Percentiles rank a stretch among this genome's conserved stretches.
These are phyloP conservation scores for Carassius carassius DNA, from an alignment of 2,113 vertebrate genomes.

Conservation along the genomic window DNA sequence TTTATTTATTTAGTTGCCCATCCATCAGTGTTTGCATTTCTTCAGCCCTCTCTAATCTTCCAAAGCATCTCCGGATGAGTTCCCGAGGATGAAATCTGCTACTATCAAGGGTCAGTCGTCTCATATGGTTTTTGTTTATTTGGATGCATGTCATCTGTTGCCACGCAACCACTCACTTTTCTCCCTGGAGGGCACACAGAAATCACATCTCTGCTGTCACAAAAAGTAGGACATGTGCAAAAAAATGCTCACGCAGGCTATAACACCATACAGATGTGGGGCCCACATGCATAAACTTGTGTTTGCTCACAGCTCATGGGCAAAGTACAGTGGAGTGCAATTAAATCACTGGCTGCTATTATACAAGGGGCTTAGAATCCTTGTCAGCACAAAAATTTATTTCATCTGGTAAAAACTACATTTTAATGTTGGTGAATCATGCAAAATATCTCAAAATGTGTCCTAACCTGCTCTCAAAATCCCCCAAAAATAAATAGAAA, in stretches of 20 bases:
- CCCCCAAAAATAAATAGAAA: neutral
- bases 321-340: neutral
- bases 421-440: neutral
- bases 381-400: neutral
- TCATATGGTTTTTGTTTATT: conserved; percentile 19
- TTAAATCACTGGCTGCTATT: neutral
- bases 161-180: conserved; percentile 23
- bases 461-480: neutral
- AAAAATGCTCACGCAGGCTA: neutral
- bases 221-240: conserved; percentile 17
- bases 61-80: conserved; percentile 11
- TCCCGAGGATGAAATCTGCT: neutral
- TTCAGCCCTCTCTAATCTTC: conserved; percentile 35
- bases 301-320: neutral
- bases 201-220: conserved; percentile 24
- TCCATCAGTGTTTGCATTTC: conserved; percentile 44
- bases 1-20: conserved; percentile 29
- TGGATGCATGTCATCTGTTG: conserved; percentile 31
- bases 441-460: neutral
- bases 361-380: neutral
- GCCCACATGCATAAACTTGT: neutral
- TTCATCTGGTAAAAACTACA: neutral
- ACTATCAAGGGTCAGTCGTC: neutral
- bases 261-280: neutral
- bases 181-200: conserved; percentile 16